A percentile compares a stretch with the other conserved stretches of the same genome.
Evolutionary conservation across 2,797 vertebrate genomes (phyloP).

Genomic region (Pangasius macronema): DNA sequence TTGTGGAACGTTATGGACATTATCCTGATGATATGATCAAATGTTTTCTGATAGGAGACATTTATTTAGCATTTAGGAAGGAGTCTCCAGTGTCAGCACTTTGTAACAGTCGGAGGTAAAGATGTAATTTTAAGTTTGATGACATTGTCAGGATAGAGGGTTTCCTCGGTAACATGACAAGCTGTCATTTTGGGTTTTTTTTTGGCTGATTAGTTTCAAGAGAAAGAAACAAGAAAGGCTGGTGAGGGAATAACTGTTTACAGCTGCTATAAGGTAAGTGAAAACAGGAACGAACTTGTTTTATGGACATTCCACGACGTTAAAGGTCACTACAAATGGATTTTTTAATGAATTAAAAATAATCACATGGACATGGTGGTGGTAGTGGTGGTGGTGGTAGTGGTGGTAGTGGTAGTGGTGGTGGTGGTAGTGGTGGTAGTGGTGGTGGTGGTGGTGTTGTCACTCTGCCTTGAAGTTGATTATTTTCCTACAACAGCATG

Average conservation of each 20-base stretch:
- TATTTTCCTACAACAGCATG: not conserved
- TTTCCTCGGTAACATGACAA: too few species aligned
- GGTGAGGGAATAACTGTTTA: not conserved
- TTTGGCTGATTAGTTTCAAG: not conserved
- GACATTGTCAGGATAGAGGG: too few species aligned
- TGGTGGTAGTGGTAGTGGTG: too few species aligned
- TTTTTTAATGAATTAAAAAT: not conserved
- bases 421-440: not conserved
- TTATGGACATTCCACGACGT: not conserved
- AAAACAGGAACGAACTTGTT: not conserved
- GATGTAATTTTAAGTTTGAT: not conserved
- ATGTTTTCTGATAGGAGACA: not conserved
- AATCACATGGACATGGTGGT: too few species aligned
- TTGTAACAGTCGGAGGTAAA: not conserved
- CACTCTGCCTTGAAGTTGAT: not conserved
- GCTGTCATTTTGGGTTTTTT: not conserved
- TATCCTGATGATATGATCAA: not conserved
- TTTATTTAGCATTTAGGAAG: not conserved
- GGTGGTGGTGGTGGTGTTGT: not conserved
- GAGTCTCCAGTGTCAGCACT: not conserved
- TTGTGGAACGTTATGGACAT: not conserved
- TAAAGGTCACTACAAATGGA: not conserved
- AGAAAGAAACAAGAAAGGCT: not conserved
- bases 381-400: not conserved
- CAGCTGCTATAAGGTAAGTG: not conserved